Evolutionary conservation across 2,113 vertebrate genomes (phyloP), one percentile per base, ranked within the genome.

Genomic region (Circaetus gallicus): DNA sequence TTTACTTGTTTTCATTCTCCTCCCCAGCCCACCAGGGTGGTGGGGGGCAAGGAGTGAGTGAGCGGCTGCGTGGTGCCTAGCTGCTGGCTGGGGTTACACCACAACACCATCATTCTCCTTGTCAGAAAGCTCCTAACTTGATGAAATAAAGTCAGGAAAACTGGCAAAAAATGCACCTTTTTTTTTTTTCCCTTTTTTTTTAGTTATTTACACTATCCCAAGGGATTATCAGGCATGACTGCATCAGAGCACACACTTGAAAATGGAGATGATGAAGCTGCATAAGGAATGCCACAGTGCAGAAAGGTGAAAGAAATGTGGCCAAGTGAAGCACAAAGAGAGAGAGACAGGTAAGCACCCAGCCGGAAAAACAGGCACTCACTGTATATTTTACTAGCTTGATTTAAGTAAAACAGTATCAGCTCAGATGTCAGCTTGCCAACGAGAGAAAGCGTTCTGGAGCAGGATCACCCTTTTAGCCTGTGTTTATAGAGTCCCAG

Each of bases 401-500:
- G 0, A 71, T 86, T 94, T 92, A 86, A 93, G 63, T 52, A 93
- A 94, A 97, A 78, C 50, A 58, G 9, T 63, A 78, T 83, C 87
- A 81, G 76, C 82, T 96, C 71, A 89, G 15, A 92, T 89, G 72
- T 86, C 90, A 95, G 76, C 63, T 65, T 93, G 76, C 65, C 65
- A 89, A 93, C 78, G 69, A 95, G 1, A 88, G 76, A 86, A 74
- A 84, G 50, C 59, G 74, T 80, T 83, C 82, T 0, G 0, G 82
- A 95, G 87, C 88, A 90, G 71, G 85, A 77, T 95, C 67, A 38
- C 62, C 47, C 71, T 97, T 90, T 88, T 73, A 92, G 95, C 29
- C 29, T 81, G n/a, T 94, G 88, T 96, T 96, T 97, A 89, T 86
- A 83, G 76, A 96, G 80, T 93, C 94, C 69, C 65, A 71, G 47